Conservation (phyloP, 2,797 vertebrate genomes). For the Poeciliopsis turneri region DNA sequence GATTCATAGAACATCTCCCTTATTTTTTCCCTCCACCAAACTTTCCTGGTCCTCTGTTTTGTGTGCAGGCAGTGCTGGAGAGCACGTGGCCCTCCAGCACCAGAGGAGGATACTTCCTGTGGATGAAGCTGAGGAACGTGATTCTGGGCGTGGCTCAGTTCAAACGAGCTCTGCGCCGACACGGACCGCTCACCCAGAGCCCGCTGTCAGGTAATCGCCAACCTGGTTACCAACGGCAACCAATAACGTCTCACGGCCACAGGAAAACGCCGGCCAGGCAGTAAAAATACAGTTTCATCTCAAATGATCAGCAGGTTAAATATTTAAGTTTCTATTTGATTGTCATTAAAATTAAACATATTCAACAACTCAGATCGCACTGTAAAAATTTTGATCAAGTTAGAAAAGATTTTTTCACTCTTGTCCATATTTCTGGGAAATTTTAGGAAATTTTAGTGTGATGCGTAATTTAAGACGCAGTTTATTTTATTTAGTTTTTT, state of each 20-base stretch:
- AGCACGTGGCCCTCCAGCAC: slow-evolving; percentile 98
- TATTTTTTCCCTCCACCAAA: slow-evolving; percentile 11
- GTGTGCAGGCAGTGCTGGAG: slow-evolving; percentile 92
- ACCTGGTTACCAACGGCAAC: not conserved
- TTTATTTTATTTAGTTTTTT: too few relatives aligned
- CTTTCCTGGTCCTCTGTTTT: not conserved
- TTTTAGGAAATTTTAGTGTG: too few relatives aligned
- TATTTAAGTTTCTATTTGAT: not conserved
- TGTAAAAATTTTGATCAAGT: not conserved
- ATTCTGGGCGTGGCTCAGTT: slow-evolving; percentile 94
- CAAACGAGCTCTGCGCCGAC: slow-evolving; percentile 88
- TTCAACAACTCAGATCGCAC: not conserved
- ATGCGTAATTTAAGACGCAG: too few relatives aligned
- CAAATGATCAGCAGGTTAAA: not conserved
- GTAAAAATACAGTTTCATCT: not conserved
- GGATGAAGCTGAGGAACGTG: slow-evolving; percentile 98
- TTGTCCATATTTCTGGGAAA: too few relatives aligned
- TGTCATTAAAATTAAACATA: too few relatives aligned
- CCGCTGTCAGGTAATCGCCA: slow-evolving; percentile 85
- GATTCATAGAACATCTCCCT: not conserved
- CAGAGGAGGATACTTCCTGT: slow-evolving; percentile 94
- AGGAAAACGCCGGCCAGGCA: not conserved
- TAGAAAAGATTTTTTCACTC: too few relatives aligned
- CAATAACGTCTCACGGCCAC: too few relatives aligned
- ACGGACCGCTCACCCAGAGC: slow-evolving; percentile 78